These are phyloP conservation scores for Champsocephalus esox DNA, from an alignment of 2,797 vertebrate species.

Conservation along the genomic window DNA sequence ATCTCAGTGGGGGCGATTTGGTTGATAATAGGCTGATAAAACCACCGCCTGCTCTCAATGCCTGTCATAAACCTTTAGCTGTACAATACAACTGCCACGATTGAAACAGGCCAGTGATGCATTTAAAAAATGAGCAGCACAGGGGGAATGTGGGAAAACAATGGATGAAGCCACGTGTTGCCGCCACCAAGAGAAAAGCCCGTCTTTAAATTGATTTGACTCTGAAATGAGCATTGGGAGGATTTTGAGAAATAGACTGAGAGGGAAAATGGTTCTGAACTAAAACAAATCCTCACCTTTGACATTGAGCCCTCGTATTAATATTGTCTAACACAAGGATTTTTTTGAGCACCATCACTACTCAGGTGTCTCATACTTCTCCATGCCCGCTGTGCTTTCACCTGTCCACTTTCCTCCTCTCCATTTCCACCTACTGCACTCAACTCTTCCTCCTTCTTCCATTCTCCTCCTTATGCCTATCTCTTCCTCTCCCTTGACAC, in stretches of 20 bases:
- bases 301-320: slow-evolving; percentile 35
- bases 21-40: slow-evolving; percentile 81
- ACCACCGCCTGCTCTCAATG: slow-evolving; percentile 66
- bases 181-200: slow-evolving; percentile 23
- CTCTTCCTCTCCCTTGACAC: slow-evolving; percentile 69
- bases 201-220: slow-evolving; percentile 37
- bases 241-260: slow-evolving; percentile 46
- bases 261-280: slow-evolving; percentile 25
- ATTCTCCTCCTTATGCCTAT: slow-evolving; percentile 44
- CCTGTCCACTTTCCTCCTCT: slow-evolving; percentile 37
- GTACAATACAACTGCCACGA: slow-evolving; percentile 21
- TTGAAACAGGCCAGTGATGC: slow-evolving; percentile 40
- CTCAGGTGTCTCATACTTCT: slow-evolving; percentile 36
- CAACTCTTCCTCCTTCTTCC: neutral
- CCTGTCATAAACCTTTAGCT: slow-evolving; percentile 75
- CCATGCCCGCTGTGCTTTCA: slow-evolving; percentile 11
- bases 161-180: slow-evolving; percentile 18
- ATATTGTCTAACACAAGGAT: slow-evolving; percentile 40
- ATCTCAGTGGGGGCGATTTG: slow-evolving; percentile 74
- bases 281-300: slow-evolving; percentile 47
- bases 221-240: slow-evolving; percentile 34
- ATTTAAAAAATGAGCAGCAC: slow-evolving; percentile 55
- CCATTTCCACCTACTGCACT: slow-evolving; percentile 36
- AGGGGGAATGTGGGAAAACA: slow-evolving; percentile 36
- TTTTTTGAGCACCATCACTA: slow-evolving; percentile 21